Conservation (phyloP, 2,888 invertebrate species). For the Pandemis corylana region DNA sequence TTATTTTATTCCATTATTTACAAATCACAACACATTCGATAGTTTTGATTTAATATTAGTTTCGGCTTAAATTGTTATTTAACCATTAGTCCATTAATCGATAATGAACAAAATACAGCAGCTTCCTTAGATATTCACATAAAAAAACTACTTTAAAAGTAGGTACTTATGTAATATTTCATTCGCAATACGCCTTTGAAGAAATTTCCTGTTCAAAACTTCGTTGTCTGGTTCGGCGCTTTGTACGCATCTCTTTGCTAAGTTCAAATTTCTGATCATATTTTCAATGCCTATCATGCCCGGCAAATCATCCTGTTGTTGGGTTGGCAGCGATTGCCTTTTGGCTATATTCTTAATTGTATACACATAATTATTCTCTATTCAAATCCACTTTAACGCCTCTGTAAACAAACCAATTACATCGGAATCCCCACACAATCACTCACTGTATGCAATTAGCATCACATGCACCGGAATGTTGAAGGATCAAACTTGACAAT, state of each 20-base stretch:
- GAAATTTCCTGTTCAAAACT: background rate
- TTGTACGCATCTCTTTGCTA: background rate
- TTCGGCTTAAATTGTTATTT: background rate
- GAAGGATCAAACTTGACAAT: no score
- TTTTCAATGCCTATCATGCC: background rate
- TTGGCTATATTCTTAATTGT: no score
- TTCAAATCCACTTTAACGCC: no score
- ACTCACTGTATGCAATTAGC: no score
- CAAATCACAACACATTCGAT: background rate
- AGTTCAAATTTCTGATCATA: background rate
- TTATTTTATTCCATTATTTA: background rate
- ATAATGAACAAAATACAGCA: background rate
- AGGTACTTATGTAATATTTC: background rate
- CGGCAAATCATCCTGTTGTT: no score
- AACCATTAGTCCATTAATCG: background rate
- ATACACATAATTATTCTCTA: no score
- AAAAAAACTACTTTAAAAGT: background rate
- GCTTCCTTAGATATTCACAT: background rate
- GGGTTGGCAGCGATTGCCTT: no score
- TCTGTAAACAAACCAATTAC: no score
- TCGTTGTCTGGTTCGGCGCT: background rate
- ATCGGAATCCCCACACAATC: no score
- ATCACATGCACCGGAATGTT: no score
- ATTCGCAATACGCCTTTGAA: background rate
- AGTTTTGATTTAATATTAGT: background rate